Evolutionary conservation across 2,113 vertebrate species (phyloP).

Genomic region (Urocolius indicus): DNA sequence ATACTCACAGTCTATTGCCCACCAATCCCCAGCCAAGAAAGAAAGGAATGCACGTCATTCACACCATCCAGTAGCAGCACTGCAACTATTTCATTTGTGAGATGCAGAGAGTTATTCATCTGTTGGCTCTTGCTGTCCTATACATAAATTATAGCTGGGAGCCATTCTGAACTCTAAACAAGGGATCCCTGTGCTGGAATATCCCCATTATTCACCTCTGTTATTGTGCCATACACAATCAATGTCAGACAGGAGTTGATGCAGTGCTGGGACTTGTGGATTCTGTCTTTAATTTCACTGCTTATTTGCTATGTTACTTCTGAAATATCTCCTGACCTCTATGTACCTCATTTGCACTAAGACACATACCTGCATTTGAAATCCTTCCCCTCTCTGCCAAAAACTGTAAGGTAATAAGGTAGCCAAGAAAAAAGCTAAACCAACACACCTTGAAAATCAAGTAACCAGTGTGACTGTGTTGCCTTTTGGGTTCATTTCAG

Average conservation of each 20-base stretch:
- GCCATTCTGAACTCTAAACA: not conserved
- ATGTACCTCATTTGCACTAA: not conserved
- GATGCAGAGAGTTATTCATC: not conserved
- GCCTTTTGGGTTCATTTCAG: conserved; percentile 70
- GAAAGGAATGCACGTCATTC: not conserved
- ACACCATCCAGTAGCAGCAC: not conserved
- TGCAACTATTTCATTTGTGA: not conserved
- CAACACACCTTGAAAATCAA: not conserved
- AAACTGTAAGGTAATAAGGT: not conserved
- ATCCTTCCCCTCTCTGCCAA: not conserved
- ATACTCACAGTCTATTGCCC: not conserved
- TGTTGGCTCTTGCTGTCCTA: not conserved
- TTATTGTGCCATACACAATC: not conserved
- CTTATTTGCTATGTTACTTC: not conserved
- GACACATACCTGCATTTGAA: not conserved
- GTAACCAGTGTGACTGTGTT: not conserved
- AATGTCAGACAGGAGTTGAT: not conserved
- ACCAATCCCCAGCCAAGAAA: not conserved
- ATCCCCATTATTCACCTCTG: not conserved
- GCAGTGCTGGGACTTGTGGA: not conserved
- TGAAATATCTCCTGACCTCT: not conserved
- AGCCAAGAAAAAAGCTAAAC: not conserved
- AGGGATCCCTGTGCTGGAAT: not conserved
- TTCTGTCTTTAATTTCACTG: not conserved
- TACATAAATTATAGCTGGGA: not conserved